phyloP scores from a whole-genome alignment of 2,113 vertebrate species.

The Malaclemys terrapin region DNA sequence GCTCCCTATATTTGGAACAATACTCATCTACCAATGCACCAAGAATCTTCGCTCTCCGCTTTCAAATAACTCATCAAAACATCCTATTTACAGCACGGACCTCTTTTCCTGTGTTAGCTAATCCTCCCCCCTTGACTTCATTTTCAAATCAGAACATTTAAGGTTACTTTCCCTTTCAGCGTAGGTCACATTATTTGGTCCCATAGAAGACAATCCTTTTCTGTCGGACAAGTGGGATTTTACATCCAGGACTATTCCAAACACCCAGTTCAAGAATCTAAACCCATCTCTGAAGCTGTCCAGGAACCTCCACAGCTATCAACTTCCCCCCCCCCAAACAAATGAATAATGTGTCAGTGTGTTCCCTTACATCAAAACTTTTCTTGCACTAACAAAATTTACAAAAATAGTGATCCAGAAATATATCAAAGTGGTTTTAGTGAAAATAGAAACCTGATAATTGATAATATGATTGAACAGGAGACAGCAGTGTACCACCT shows the following conservation, averaged over 20 bases:
- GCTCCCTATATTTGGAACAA: too few species aligned
- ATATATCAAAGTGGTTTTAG: background rate
- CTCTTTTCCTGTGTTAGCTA: too few species aligned
- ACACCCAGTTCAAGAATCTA: background rate
- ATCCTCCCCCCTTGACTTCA: too few species aligned
- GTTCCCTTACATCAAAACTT: background rate
- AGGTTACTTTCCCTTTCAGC: background rate
- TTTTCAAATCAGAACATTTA: background rate
- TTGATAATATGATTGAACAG: background rate
- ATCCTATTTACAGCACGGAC: too few species aligned
- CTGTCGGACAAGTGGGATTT: background rate
- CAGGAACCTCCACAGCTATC: background rate
- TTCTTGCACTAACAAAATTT: background rate
- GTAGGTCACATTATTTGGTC: background rate
- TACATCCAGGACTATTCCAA: background rate
- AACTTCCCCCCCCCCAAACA: background rate
- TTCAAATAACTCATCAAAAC: too few species aligned
- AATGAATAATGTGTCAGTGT: background rate
- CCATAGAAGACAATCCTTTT: background rate
- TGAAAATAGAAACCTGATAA: background rate
- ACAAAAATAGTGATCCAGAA: rapidly evolving
- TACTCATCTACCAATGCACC: too few species aligned
- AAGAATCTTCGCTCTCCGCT: too few species aligned
- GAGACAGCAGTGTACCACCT: background rate
- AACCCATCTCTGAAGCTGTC: background rate